Conservation (phyloP, 2,797 vertebrate species). For the Alcedo atthis region DNA sequence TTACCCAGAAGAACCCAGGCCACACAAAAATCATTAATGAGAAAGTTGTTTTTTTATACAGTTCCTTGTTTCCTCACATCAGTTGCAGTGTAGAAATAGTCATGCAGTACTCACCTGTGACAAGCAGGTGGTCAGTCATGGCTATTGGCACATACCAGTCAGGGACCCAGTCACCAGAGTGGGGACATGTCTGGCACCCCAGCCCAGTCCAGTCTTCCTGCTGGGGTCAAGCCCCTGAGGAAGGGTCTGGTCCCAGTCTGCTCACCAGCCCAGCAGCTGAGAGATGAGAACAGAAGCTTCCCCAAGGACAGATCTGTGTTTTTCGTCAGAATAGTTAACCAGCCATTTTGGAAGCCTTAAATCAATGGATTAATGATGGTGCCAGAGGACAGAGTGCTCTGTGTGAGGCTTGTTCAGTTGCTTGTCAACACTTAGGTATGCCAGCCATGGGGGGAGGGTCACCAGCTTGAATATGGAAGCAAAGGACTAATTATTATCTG, state of each 20-base stretch:
- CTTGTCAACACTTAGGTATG: slow-evolving; percentile 58
- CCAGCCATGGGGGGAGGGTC: slow-evolving; percentile 37
- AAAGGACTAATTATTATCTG: slow-evolving; percentile 82
- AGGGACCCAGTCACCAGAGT: not conserved
- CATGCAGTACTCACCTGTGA: not conserved
- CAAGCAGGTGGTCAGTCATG: not conserved
- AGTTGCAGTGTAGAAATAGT: not conserved
- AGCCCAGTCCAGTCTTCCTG: accelerated
- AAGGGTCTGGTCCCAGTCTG: not conserved
- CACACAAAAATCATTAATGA: not conserved
- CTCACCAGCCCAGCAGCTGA: not conserved
- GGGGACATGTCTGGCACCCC: not conserved
- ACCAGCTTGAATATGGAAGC: slow-evolving; percentile 53
- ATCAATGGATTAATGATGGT: slow-evolving; percentile 24
- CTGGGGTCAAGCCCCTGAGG: not conserved
- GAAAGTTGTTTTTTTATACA: not conserved
- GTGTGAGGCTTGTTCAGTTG: slow-evolving; percentile 42
- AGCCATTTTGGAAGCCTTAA: slow-evolving; percentile 21
- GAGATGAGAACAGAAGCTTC: not conserved
- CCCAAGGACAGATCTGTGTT: not conserved
- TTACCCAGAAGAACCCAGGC: not conserved
- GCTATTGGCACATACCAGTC: not conserved
- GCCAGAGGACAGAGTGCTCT: slow-evolving; percentile 28
- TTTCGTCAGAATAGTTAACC: not conserved
- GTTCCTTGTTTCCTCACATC: not conserved